Evolutionary conservation across 23 tunicate genomes (phyloP), one percentile per base, ranked within the genome.

Genomic region (Halocynthia roretzi): DNA sequence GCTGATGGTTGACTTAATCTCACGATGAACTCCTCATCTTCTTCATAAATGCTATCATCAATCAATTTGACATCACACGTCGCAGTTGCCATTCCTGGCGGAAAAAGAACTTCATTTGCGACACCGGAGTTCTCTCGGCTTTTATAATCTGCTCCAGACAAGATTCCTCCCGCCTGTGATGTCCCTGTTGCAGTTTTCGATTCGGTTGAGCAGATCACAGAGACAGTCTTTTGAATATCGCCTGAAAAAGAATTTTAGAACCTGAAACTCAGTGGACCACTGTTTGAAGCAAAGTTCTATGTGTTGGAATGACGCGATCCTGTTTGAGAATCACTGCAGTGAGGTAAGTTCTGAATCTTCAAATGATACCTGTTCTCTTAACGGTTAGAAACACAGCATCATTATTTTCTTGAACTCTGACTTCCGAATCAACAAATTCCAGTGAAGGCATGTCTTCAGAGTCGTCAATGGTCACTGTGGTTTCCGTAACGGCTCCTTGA

Each of bases 181-280:
- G 97, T 81, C 8, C 97, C 97, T 8, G 83, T 85, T 17, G 99
- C 99, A 10, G 99, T 77, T 14, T 64, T 52, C 7, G 89, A 80
- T 71, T 96, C 82, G 44, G 99, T 96, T 88, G 75, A 82, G 72
- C 99, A 96, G 55, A 86, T 80, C 9, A 96, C 93, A 20, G 96
- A 72, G 15, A 92, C 88, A n/a, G 85, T 77, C 67, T 96, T 96
- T 23, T 80, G 62, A 21, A 92, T 66, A 57, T 96, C 99, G 53
- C 99, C 99, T 93, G 53, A 21, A 75, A 75, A 53, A 9, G 20
- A 66, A 71, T 62, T 14, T 6, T 1, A 51, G 10, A 40, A 72
- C 44, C 44, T 31, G 44, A 31, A 31, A 31, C 44, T 31, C 44
- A 31, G 2, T 31, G 44, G 44, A 31, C 44, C 44, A 17, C 44